Evolutionary conservation across 1,140 invertebrate species (phyloP), one percentile per base, ranked within the genome.

Genomic region (Saccostrea echinata): DNA sequence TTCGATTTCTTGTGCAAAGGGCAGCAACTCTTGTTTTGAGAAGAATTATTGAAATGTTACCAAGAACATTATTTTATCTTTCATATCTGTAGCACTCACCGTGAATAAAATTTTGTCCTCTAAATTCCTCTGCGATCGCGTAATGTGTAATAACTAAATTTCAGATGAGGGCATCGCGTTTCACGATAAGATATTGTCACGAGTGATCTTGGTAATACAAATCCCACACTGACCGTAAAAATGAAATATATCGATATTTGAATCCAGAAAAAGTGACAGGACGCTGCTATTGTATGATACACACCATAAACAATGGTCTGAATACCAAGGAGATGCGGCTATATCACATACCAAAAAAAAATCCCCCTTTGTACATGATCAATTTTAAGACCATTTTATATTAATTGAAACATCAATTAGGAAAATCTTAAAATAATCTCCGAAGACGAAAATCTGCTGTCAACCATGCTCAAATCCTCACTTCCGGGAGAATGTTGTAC

Each of bases 311-410:
- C 68, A 71, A 71, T 30, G 13, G 68, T 27, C 68, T 71, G 68
- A 24, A 71, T 71, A 71, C 68, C 68, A 71, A 71, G 30, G 24
- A 71, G 9, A 71, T 8, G 27, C 27, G 13, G 68, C 68, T 33
- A 33, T 16, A 33, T 30, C 68, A 27, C 68, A 71, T 71, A 71
- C 24, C n/a, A 6, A 68, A 71, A 71, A 71, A 43, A 3, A 43
- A 3, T 43, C 30, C 68, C 24, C 24, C 68, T 71, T 12, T 71
- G 13, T 71, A 24, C 68, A 30, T 27, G 68, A 30, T 24, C 68
- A 71, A 71, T 68, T 71, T 71, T 71, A 71, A 71, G 68, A 71
- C 68, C 27, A 71, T 71, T 71, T 71, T 71, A 33, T 71, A 71
- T 71, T 11, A 71, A 30, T 33, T 71, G 68, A 71, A 57, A 57